Percentiles rank a stretch among this genome's conserved stretches.
Evolutionary conservation across 1,140 invertebrate species (phyloP).

Genomic region (Drosophila setifemur): DNA sequence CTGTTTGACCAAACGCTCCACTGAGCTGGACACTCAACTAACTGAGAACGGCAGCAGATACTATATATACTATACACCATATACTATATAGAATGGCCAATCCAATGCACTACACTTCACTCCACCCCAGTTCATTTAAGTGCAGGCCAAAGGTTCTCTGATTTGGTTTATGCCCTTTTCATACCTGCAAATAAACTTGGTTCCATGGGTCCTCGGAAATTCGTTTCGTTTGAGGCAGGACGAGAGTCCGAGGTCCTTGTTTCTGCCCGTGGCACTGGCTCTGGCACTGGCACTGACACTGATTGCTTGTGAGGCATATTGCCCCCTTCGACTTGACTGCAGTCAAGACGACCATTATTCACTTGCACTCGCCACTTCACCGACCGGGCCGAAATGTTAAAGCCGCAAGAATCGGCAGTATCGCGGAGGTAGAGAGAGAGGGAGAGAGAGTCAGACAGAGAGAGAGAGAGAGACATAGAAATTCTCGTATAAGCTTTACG

Average conservation of each 20-base stretch:
- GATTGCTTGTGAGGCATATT: conserved; percentile 63
- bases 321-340: conserved; percentile 60
- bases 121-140: not conserved
- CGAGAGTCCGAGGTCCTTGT: conserved; percentile 6
- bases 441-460: not conserved
- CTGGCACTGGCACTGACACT: conserved; percentile 58
- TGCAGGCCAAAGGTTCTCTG: not conserved
- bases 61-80: too few species aligned
- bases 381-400: not conserved
- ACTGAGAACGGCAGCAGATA: conserved; percentile 41
- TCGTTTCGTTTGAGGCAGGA: conserved; percentile 16
- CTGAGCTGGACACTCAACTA: conserved; percentile 58
- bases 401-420: conserved; percentile 2
- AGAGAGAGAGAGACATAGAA: not conserved
- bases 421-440: not conserved
- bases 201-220: conserved; percentile 19
- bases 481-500: conserved; percentile 14
- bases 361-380: conserved; percentile 60
- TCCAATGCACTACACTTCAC: conserved; percentile 3
- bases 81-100: conserved; percentile 7
- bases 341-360: conserved; percentile 66
- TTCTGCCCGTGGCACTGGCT: conserved; percentile 61
- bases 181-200: conserved; percentile 66
- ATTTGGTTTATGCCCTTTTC: conserved; percentile 51
- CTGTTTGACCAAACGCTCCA: conserved; percentile 71